These are phyloP conservation scores for Lepetodrilus schrolli DNA, from an alignment of 2,888 invertebrate species.

Conservation along the genomic window DNA sequence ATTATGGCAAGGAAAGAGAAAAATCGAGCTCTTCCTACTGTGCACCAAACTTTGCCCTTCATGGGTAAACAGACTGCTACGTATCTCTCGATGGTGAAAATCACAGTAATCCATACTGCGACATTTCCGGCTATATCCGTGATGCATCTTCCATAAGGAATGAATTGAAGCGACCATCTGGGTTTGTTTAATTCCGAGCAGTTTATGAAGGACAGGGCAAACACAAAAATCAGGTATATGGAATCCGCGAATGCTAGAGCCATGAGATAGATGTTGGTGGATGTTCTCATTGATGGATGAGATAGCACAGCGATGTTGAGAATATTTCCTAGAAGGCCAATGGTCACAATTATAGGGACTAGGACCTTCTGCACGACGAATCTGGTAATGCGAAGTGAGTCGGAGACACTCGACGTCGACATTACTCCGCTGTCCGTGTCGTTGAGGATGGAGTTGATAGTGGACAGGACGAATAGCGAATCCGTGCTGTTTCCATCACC, in stretches of 20 bases:
- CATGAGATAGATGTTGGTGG: slow-evolving; percentile 80
- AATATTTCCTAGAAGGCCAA: slow-evolving; percentile 70
- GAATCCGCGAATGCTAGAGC: slow-evolving; percentile 84
- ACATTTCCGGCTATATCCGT: slow-evolving; percentile 82
- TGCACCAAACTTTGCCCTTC: slow-evolving; percentile 79
- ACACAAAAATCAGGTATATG: slow-evolving; percentile 81
- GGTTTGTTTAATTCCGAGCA: slow-evolving; percentile 78
- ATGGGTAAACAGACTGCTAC: slow-evolving; percentile 86
- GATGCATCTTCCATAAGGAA: slow-evolving; percentile 79
- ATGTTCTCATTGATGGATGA: slow-evolving; percentile 70
- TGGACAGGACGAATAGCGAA: neutral
- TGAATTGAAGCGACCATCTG: slow-evolving; percentile 76
- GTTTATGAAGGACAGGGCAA: slow-evolving; percentile 80
- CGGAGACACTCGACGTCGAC: neutral
- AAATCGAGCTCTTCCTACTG: slow-evolving; percentile 82
- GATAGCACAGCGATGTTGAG: slow-evolving; percentile 71
- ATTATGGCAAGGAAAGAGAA: slow-evolving; percentile 80
- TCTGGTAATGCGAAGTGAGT: slow-evolving; percentile 43
- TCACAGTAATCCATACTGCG: slow-evolving; percentile 85
- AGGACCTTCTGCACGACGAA: slow-evolving; percentile 64
- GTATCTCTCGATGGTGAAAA: slow-evolving; percentile 85
- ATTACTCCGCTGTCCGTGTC: neutral
- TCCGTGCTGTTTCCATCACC: neutral
- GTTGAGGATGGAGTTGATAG: neutral
- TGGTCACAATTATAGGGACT: slow-evolving; percentile 62